phyloP scores from a whole-genome alignment of 1,140 invertebrate species.

The Brachionus koreanus region DNA sequence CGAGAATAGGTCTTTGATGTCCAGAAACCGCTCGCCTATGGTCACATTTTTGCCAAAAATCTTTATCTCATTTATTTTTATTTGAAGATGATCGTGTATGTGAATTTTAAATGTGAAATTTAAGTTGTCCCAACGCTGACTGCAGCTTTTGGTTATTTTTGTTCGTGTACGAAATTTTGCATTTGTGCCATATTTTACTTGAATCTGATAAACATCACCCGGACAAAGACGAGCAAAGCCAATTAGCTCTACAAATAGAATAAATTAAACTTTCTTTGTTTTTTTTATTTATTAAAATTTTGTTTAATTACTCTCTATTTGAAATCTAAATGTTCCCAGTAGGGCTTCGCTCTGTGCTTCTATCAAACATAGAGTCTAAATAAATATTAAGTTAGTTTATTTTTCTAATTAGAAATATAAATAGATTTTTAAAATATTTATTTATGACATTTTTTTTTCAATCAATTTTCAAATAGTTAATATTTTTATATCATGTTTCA shows the following conservation, averaged over 20 bases:
- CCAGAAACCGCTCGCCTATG: constrained; percentile 65
- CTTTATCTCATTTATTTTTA: constrained; percentile 64
- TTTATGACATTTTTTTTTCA: not conserved
- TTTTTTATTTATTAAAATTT: not conserved
- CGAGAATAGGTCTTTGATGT: constrained; percentile 64
- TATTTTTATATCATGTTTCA: no score
- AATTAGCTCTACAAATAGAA: constrained; percentile 59
- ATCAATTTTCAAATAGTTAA: no score
- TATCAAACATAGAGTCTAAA: constrained; percentile 61
- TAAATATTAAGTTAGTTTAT: not conserved
- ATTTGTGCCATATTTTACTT: constrained; percentile 63
- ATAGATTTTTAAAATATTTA: not conserved
- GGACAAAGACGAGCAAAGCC: constrained; percentile 65
- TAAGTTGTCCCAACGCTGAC: constrained; percentile 63
- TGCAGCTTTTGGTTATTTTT: constrained; percentile 61
- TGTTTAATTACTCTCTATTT: constrained; percentile 61
- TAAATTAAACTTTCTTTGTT: not conserved
- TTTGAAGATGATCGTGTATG: constrained; percentile 62
- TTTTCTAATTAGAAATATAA: constrained; percentile 9
- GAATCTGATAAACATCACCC: constrained; percentile 66
- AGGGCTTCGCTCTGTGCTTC: constrained; percentile 62
- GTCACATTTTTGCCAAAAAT: constrained; percentile 59
- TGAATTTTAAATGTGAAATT: constrained; percentile 61
- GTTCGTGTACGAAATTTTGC: constrained; percentile 65
- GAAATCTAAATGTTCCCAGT: constrained; percentile 62